Base-by-base conservation (phyloP, 1,140 invertebrate genomes). In the Rhizoglyphus robini region DNA sequence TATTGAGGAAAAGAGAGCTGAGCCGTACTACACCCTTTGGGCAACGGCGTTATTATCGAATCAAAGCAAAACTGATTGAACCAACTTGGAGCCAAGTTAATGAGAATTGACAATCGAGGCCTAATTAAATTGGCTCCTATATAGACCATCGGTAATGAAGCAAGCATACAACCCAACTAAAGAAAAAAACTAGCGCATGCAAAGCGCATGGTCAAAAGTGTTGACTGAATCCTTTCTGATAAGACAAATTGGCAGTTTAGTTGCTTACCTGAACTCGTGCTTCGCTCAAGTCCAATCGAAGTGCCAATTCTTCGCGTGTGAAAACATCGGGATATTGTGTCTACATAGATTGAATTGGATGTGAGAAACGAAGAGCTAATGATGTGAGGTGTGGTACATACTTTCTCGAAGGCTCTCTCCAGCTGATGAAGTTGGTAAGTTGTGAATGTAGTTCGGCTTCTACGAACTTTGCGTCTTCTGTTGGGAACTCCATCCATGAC, bases 371-470 rank as follows among this genome's bases (percentile, higher is more conserved):
- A 13, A 29, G 54, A 3, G 15, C n/a, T 25, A 25, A 29, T 18
- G 18, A 41, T 8, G 18, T 41, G 8, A 41, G 36, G 18, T 41
- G 18, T 11, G 36, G 8, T 18, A 11, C n/a, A 27, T 36, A 60
- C 49, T 46, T 67, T 80, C 69, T 81, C 79, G 68, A 81, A 81
- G 47, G 80, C 77, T 38, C 80, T 65, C 73, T 84, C 83, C 60
- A 84, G 74, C 69, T 83, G 81, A 72, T 84, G 94, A 65, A 97
- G 82, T 77, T 96, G 92, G 79, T 92, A 97, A 32, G 96, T 99
- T 51, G 96, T 99, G 80, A 99, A 99, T 46, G 96, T 99, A 47
- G 96, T 99, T 58, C 96, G 80, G 79, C 98, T 99, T 47, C 96
- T 80, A 1, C 93, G 81, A 75, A 93, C 88, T 76, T 94, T 94